Conservation (phyloP, 2,888 invertebrate species). For the Cinara cedri region DNA sequence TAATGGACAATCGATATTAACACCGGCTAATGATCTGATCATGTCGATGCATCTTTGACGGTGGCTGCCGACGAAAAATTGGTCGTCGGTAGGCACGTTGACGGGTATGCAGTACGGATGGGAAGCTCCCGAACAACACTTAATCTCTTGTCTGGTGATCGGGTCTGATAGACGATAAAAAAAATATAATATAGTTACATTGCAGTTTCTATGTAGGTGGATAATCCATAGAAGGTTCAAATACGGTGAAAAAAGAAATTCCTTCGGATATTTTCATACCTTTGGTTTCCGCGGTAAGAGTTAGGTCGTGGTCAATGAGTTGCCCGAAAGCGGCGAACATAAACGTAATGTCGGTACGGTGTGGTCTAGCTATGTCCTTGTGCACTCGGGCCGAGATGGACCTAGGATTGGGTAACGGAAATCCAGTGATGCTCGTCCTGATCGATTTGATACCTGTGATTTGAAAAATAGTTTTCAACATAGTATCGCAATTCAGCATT, state of each 20-base stretch:
- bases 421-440: constrained; percentile 59
- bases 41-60: constrained; percentile 78
- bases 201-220: too few species aligned
- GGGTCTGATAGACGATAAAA: constrained; percentile 58
- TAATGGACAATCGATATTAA: constrained; percentile 71
- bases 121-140: constrained; percentile 70
- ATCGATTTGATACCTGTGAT: constrained; percentile 59
- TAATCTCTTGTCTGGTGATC: constrained; percentile 64
- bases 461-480: too few species aligned
- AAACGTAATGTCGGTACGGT: constrained; percentile 62
- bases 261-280: constrained; percentile 60
- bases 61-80: constrained; percentile 68
- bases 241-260: neutral
- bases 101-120: constrained; percentile 81
- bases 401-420: constrained; percentile 71
- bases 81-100: constrained; percentile 69
- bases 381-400: constrained; percentile 72
- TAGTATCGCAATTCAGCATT: too few species aligned
- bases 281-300: constrained; percentile 64
- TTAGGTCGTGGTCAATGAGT: constrained; percentile 65
- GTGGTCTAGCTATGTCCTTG: constrained; percentile 66
- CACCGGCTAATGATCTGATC: constrained; percentile 77
- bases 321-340: constrained; percentile 65
- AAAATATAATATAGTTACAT: neutral
- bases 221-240: too few species aligned